Base-by-base conservation (phyloP, 2,113 vertebrate species). In the Eptesicus fuscus region DNA sequence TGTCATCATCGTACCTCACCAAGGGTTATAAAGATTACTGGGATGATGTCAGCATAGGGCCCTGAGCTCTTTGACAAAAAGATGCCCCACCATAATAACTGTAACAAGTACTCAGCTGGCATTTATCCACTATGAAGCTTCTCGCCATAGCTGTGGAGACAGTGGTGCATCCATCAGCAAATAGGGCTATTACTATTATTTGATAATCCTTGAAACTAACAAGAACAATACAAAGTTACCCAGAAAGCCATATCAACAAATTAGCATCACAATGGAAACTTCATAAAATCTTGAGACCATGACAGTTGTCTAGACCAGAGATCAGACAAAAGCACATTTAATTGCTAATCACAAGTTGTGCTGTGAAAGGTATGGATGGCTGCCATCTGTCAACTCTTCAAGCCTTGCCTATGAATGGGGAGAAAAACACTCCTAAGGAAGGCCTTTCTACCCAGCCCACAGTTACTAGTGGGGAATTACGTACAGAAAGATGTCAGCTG, bases 301-400 rank as follows among this genome's bases (percentile, higher is more conserved):
- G 95, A 78, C 83, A 89, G 82, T 32, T 80, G 69, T 89, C 25
- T 70, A n/a, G 96, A 90, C 59, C 92, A 90, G 84, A 74, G 56
- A 88, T 86, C 79, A 87, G 87, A 94, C 65, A 90, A 93, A 88
- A 91, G 77, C 76, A 49, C 49, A 80, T 67, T 94, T 74, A 92
- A 92, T 61, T 91, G 95, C 92, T 93, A 91, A 61, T 77, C 25
- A 23, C 69, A n/a, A 0, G 1, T 11, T 79, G 80, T 56, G 30
- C 53, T 13, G 35, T 22, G 80, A 73, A 78, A 67, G 80, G 49
- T 67, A 85, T 74, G 86, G 86, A 70, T 83, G 44, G 47, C 6
- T 71, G 61, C 96, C 94, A 97, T 84, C 97, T 97, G 97, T 94
- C 94, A 90, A 94, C 90, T 84, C 89, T 76, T 82, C 91, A 78